Conservation (phyloP, 2,888 invertebrate species). For the Conus canariensis region DNA sequence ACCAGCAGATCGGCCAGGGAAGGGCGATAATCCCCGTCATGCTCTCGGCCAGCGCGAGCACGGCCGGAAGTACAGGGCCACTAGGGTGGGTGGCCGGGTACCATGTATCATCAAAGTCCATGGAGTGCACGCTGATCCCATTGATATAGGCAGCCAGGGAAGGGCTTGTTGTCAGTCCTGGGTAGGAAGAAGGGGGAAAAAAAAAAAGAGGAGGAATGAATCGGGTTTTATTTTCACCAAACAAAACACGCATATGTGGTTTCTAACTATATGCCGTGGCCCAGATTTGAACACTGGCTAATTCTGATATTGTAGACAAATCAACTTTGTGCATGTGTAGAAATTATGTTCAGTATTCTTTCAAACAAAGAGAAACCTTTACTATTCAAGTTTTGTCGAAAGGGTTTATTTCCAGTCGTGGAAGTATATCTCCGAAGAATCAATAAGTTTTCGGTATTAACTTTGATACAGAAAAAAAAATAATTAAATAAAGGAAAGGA, state of each 20-base stretch:
- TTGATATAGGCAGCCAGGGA: constrained; percentile 62
- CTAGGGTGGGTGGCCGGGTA: constrained; percentile 69
- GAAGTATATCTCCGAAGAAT: no score
- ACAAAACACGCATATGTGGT: neutral
- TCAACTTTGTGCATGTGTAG: no score
- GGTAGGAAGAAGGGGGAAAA: neutral
- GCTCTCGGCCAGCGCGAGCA: constrained; percentile 60
- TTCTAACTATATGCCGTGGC: no score
- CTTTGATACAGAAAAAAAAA: no score
- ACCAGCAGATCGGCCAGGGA: constrained; percentile 60
- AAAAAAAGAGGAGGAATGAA: neutral
- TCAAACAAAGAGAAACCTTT: no score
- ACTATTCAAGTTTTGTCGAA: no score
- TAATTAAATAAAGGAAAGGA: no score
- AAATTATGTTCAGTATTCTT: no score
- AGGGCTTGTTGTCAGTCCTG: constrained; percentile 45
- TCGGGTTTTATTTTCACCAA: neutral
- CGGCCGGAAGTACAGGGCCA: constrained; percentile 64
- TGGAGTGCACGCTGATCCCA: constrained; percentile 64
- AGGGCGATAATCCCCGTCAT: constrained; percentile 51
- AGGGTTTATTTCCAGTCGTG: no score
- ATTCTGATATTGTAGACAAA: no score
- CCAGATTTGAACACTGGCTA: no score
- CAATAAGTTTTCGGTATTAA: no score
- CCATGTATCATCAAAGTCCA: constrained; percentile 72